Evolutionary conservation across 2,797 vertebrate species (phyloP), one percentile per base, ranked within the genome.

Genomic region (Pogonophryne albipinna): DNA sequence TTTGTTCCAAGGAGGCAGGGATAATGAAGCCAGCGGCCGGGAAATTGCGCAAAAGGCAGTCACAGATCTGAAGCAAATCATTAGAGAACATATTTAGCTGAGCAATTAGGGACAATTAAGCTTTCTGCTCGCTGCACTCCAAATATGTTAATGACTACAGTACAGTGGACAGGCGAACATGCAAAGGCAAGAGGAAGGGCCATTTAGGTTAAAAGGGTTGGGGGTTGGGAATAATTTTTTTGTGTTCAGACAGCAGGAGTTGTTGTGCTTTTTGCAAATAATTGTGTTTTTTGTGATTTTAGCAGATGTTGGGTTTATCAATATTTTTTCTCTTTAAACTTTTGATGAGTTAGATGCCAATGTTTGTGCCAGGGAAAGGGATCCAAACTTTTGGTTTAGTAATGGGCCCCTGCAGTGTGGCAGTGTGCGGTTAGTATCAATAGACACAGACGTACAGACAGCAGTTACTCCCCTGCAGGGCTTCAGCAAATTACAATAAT

Each of bases 91-190:
- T 95, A 96, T 97, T 96, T 95, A 96, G 95, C 93, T 85, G 93
- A 95, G 91, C 96, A 96, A 97, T 97, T 97, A 97, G 95, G 95
- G 96, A 95, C 96, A 96, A 96, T 97, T 97, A 97, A 96, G 96
- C 96, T 96, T 96, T 94, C 96, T 96, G 95, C 95, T 95, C 90
- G 85, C 94, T 97, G 95, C 96, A 95, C 95, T 96, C 93, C 95
- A 95, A 95, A 94, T 95, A 95, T 96, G 95, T 96, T 96, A 95
- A 96, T 96, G 95, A 94, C 94, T 94, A 91, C 91, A 74, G 80
- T 93, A 92, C 91, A 94, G 94, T 94, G 95, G 96, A 92, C 88
- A 93, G 92, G 91, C 80, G 89, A 95, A 95, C 94, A 95, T 92
- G 94, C 90, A 88, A 93, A 93, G 90, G 93, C 91, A 95, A 91